Evolutionary conservation across 1,140 invertebrate species (phyloP).

Genomic region (Brachionus rubens): DNA sequence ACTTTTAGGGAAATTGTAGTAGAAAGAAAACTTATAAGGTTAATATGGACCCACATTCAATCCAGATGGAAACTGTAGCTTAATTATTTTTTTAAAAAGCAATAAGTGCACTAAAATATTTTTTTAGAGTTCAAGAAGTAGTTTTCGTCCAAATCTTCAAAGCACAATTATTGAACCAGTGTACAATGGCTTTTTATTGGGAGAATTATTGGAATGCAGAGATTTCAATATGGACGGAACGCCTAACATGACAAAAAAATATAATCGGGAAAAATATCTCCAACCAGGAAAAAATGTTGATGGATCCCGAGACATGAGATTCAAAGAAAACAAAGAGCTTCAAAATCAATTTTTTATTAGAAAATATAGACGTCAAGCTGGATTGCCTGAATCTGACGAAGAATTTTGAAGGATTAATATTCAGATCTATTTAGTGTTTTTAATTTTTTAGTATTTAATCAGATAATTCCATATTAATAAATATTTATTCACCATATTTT

Average conservation of each 20-base stretch:
- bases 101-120: neutral
- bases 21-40: neutral
- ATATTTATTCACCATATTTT: no score
- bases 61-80: neutral
- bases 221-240: constrained; percentile 27
- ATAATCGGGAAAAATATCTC: neutral
- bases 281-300: constrained; percentile 1
- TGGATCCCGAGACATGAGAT: neutral
- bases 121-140: neutral
- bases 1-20: neutral
- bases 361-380: constrained; percentile 1
- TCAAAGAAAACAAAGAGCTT: neutral
- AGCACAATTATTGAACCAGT: neutral
- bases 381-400: neutral
- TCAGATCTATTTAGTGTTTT: no score
- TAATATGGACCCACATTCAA: neutral
- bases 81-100: neutral
- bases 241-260: neutral
- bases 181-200: neutral
- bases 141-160: neutral
- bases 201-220: neutral
- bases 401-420: no score
- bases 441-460: no score
- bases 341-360: constrained; percentile 19
- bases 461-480: no score